A percentile compares a stretch with the other conserved stretches of the same genome.
Conservation (phyloP, 2,113 vertebrate genomes). For the Megaceryle torquata region DNA sequence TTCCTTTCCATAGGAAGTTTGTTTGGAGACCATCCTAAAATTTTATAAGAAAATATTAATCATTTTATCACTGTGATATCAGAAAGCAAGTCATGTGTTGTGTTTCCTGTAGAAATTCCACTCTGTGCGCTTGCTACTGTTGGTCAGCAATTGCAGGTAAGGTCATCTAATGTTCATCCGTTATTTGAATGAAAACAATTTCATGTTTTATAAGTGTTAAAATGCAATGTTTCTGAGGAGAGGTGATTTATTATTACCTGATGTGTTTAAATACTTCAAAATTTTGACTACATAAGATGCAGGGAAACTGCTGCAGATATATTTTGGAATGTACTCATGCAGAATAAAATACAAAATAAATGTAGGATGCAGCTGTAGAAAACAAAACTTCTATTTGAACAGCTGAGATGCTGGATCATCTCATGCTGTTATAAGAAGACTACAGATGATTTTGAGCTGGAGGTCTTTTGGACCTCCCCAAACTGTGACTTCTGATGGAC, state of each 20-base stretch:
- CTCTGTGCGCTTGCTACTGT: background rate
- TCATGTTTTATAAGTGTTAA: background rate
- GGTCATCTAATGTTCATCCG: background rate
- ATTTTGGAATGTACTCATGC: background rate
- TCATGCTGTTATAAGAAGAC: background rate
- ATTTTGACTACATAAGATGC: background rate
- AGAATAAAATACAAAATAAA: slow-evolving; percentile 8
- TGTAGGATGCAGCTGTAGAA: background rate
- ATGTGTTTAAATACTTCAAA: background rate
- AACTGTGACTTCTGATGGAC: background rate
- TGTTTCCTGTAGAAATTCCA: background rate
- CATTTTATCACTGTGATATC: background rate
- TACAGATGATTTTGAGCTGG: background rate
- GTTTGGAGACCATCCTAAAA: background rate
- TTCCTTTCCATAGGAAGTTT: background rate
- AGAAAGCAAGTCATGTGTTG: background rate
- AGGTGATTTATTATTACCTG: background rate
- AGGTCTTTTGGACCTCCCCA: background rate
- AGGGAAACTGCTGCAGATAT: background rate
- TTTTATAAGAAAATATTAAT: background rate
- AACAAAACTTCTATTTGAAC: background rate
- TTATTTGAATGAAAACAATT: background rate
- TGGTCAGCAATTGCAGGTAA: background rate
- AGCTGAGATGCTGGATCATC: background rate
- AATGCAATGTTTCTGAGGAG: background rate